phyloP scores from a whole-genome alignment of 2,113 vertebrate species.

The Maccullochella peelii region DNA sequence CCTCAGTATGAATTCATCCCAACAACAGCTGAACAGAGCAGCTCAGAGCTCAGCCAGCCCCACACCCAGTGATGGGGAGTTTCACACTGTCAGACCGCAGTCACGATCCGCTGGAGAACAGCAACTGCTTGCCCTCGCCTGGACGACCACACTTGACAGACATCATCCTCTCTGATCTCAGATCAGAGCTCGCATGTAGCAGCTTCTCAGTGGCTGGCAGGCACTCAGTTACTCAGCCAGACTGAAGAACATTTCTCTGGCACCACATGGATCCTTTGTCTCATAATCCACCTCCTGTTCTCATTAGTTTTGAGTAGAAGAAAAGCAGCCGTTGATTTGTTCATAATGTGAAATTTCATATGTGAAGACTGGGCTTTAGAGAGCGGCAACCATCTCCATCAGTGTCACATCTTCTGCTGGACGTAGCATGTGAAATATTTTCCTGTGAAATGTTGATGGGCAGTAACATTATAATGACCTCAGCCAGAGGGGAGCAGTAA shows the following conservation, averaged over 20 bases:
- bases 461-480: constrained; percentile 31
- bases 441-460: constrained; percentile 40
- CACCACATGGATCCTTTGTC: constrained; percentile 18
- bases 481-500: constrained; percentile 18
- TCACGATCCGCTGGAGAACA: constrained; percentile 64
- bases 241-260: constrained; percentile 37
- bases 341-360: constrained; percentile 2
- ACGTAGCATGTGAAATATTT: constrained; percentile 14
- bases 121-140: constrained; percentile 36
- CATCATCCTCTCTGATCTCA: constrained; percentile 63
- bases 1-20: constrained; percentile 21
- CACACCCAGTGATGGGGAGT: constrained; percentile 43
- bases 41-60: constrained; percentile 43
- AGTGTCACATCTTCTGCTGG: neutral
- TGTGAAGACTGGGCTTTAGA: neutral
- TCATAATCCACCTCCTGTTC: constrained; percentile 22
- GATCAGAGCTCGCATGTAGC: constrained; percentile 55
- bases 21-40: constrained; percentile 34
- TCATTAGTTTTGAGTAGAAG: constrained; percentile 1
- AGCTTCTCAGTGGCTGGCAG: constrained; percentile 33
- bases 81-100: constrained; percentile 61
- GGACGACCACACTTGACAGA: constrained; percentile 47
- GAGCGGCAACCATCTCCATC: neutral
- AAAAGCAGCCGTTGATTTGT: constrained; percentile 3
- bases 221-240: constrained; percentile 7